Conservation (phyloP, 2,888 invertebrate species). For the Nemotelus pantherinus region DNA sequence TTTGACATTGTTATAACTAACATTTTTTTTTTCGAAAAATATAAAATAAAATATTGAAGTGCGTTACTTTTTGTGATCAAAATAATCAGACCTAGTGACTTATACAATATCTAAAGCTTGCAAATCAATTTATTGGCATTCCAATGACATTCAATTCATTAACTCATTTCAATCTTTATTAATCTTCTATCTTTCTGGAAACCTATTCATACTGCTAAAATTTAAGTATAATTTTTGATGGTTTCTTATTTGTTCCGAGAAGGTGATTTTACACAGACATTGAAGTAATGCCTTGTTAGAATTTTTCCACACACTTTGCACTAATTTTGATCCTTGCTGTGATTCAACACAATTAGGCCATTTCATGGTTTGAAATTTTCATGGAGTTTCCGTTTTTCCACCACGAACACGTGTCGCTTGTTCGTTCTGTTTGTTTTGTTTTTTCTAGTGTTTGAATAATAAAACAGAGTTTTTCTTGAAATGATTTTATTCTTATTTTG, state of each 20-base stretch:
- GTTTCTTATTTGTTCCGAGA: slow-evolving; percentile 17
- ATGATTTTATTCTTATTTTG: no score
- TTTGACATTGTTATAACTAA: neutral
- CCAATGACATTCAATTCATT: slow-evolving; percentile 27
- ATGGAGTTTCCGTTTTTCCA: no score
- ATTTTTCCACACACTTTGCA: slow-evolving; percentile 49
- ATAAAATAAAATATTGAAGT: no score
- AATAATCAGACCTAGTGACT: neutral
- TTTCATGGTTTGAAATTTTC: neutral
- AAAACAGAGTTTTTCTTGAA: no score
- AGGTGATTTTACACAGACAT: slow-evolving; percentile 11
- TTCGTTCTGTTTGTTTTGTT: no score
- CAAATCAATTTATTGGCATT: slow-evolving; percentile 55
- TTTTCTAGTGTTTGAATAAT: no score
- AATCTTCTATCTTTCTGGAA: slow-evolving; percentile 19
- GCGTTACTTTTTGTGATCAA: no score
- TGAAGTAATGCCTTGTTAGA: slow-evolving; percentile 20
- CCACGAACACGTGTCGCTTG: no score
- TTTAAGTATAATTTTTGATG: slow-evolving; percentile 18
- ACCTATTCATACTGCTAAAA: slow-evolving; percentile 25
- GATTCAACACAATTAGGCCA: slow-evolving; percentile 39
- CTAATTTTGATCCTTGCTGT: slow-evolving; percentile 56
- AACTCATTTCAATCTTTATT: slow-evolving; percentile 24
- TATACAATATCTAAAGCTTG: slow-evolving; percentile 50
- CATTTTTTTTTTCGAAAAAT: neutral